These are phyloP conservation scores for Tiaroga cobitis DNA, from an alignment of 2,797 vertebrate species.

Conservation along the genomic window DNA sequence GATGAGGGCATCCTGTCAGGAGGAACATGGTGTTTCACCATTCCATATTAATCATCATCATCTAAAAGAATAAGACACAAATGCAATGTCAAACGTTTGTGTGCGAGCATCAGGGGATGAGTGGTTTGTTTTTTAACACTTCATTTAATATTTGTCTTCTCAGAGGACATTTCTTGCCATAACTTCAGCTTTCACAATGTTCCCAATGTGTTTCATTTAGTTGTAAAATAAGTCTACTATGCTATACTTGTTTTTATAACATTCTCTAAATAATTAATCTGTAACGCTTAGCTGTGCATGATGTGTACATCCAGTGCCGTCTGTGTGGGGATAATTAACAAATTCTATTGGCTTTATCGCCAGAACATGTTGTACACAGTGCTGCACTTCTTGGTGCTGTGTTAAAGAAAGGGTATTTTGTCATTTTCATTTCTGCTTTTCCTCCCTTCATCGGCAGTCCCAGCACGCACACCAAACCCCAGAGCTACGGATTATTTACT, in stretches of 20 bases:
- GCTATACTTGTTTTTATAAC: background rate
- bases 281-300: conserved; percentile 10
- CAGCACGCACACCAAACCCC: conserved; percentile 14
- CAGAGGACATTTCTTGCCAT: background rate
- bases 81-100: background rate
- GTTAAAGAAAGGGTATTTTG: conserved; percentile 22
- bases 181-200: background rate
- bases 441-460: conserved; percentile 44
- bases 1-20: background rate
- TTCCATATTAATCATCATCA: background rate
- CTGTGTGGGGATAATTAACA: conserved; percentile 27
- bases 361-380: background rate
- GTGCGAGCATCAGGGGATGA: background rate
- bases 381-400: background rate
- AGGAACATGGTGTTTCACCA: background rate
- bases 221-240: background rate
- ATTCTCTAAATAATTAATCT: background rate
- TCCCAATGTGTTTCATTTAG: background rate
- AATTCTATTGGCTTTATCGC: background rate
- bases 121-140: background rate
- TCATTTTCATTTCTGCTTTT: conserved; percentile 42
- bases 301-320: conserved; percentile 12
- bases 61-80: background rate
- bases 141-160: background rate
- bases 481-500: conserved; percentile 36